Percentiles rank a stretch among this genome's conserved stretches.
Conservation (phyloP, 1,140 invertebrate genomes). For the Plutomurus gul region DNA sequence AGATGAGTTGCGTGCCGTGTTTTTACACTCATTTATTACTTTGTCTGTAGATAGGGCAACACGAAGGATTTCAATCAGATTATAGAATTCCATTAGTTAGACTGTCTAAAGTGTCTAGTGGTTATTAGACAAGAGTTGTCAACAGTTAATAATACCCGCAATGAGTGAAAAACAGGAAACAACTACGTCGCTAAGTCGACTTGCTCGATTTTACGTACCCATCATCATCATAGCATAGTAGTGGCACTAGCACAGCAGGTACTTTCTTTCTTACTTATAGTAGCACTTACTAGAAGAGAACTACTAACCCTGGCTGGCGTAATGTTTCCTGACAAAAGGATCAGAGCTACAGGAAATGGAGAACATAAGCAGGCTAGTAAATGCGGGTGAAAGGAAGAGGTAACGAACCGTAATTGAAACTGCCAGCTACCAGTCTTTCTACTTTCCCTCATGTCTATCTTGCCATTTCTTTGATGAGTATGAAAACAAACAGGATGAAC, state of each 20-base stretch:
- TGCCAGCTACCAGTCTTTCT: constrained; percentile 6
- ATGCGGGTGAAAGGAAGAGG: constrained; percentile 32
- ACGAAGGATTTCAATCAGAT: background rate
- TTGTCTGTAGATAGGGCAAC: too few relatives aligned
- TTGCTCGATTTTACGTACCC: background rate
- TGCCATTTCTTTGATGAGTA: constrained; percentile 9
- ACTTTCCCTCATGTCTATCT: constrained; percentile 7
- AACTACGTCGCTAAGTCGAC: background rate
- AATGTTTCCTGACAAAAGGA: constrained; percentile 7
- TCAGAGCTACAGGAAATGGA: constrained; percentile 16
- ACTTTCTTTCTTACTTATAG: too few relatives aligned
- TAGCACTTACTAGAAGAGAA: too few relatives aligned
- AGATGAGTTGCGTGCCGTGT: too few relatives aligned
- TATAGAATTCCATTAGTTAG: background rate
- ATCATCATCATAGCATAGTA: background rate
- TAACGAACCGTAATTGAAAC: constrained; percentile 29
- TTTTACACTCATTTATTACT: too few relatives aligned
- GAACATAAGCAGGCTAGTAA: constrained; percentile 7
- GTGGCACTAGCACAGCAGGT: background rate
- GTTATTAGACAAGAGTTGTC: background rate
- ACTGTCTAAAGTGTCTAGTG: background rate
- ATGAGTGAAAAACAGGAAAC: background rate
- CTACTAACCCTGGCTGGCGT: too few relatives aligned
- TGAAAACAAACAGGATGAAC: constrained; percentile 26
- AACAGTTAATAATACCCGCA: background rate